Percentiles rank a stretch among this genome's conserved stretches.
phyloP scores from a whole-genome alignment of 2,113 vertebrate genomes.

The Turdus rufiventris region DNA sequence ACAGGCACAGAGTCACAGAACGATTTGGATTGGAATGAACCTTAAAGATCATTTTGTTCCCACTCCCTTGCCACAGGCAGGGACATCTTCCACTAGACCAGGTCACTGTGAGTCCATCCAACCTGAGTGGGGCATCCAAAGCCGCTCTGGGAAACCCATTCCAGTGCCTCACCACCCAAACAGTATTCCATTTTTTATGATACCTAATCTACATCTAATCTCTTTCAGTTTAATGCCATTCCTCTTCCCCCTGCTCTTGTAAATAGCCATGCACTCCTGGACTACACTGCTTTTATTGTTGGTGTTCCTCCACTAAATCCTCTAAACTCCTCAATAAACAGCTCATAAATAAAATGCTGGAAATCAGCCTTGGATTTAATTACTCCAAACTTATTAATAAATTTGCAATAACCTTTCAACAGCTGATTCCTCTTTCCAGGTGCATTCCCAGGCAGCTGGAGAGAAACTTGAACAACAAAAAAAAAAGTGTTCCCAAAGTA shows the following conservation, averaged over 20 bases:
- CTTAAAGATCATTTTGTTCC: not conserved
- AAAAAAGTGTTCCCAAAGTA: not conserved
- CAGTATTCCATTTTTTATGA: not conserved
- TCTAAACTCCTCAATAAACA: not conserved
- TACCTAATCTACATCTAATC: not conserved
- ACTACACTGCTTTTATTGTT: not conserved
- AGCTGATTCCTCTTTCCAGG: not conserved
- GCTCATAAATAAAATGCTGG: not conserved
- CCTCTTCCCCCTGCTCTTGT: not conserved
- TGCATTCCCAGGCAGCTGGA: not conserved
- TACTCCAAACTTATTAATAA: not conserved
- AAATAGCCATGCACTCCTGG: not conserved
- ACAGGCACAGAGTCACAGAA: not conserved
- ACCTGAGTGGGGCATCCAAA: not conserved
- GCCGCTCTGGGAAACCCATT: too few species aligned
- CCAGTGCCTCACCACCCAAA: not conserved
- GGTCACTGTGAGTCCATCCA: not conserved
- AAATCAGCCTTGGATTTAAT: not conserved
- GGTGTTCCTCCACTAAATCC: not conserved
- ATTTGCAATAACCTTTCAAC: not conserved
- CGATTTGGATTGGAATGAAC: not conserved
- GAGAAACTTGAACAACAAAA: not conserved
- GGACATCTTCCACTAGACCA: not conserved
- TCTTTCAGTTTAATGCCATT: not conserved
- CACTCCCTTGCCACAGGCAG: not conserved